Evolutionary conservation across 2,888 invertebrate genomes (phyloP).

Genomic region (Anodontia alba): DNA sequence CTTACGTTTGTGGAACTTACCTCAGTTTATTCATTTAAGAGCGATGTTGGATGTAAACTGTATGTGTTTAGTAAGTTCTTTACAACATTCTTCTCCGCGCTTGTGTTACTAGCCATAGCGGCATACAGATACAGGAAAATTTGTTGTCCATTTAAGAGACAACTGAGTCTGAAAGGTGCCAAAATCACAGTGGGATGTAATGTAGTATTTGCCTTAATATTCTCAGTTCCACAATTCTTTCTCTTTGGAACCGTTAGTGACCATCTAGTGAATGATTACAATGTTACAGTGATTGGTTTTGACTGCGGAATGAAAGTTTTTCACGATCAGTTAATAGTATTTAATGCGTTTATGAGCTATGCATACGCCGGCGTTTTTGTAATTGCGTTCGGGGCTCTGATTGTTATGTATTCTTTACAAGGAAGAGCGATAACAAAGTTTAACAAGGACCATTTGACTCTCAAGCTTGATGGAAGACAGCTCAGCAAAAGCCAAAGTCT

Average conservation of each 20-base stretch:
- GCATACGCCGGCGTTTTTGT: background rate
- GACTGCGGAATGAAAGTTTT: background rate
- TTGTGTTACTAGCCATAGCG: background rate
- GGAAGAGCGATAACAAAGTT: background rate
- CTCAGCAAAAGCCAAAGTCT: background rate
- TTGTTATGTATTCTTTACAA: background rate
- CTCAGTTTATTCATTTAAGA: background rate
- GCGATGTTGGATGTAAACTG: background rate
- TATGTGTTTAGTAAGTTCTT: slow-evolving; percentile 1
- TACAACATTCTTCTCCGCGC: background rate
- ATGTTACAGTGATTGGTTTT: background rate
- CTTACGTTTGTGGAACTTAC: background rate
- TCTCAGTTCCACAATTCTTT: background rate
- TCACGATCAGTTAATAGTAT: background rate
- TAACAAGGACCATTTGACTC: background rate
- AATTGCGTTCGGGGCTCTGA: background rate
- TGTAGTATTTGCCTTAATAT: background rate
- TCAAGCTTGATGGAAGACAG: background rate
- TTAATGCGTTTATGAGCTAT: slow-evolving; percentile 4
- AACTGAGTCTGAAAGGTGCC: background rate
- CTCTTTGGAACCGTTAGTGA: slow-evolving; percentile 1
- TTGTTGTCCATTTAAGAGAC: slow-evolving; percentile 6
- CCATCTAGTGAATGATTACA: background rate
- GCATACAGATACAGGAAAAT: slow-evolving; percentile 13
- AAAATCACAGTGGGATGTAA: slow-evolving; percentile 2